phyloP scores from a whole-genome alignment of 1,140 invertebrate species.

The Drosophila ironensis region DNA sequence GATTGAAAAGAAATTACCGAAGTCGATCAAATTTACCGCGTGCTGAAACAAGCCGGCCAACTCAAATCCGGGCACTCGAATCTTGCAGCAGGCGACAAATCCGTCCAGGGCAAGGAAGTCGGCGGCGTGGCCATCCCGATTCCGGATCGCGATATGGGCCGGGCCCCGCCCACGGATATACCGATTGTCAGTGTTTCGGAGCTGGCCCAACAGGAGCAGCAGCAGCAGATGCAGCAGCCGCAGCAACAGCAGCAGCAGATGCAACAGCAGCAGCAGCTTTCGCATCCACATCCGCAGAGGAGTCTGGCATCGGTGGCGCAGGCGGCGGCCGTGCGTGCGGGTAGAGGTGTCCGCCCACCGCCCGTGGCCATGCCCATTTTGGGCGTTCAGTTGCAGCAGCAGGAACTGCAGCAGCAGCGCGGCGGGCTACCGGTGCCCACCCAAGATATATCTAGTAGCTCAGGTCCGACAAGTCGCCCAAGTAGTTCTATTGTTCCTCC shows the following conservation, averaged over 20 bases:
- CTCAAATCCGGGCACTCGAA: conserved; percentile 83
- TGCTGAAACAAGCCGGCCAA: conserved; percentile 95
- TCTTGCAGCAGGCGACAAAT: conserved; percentile 82
- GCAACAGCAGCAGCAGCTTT: conserved; percentile 16
- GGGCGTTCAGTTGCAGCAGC: conserved; percentile 78
- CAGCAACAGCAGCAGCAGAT: conserved; percentile 31
- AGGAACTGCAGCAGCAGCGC: conserved; percentile 78
- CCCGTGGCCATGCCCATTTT: conserved; percentile 78
- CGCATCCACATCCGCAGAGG: conserved; percentile 43
- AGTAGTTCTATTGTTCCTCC: conserved; percentile 51
- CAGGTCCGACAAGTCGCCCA: conserved; percentile 76
- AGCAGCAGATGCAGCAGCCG: conserved; percentile 12
- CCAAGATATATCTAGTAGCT: conserved; percentile 81
- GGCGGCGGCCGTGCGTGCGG: conserved; percentile 60
- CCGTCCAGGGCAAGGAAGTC: conserved; percentile 65
- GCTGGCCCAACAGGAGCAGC: conserved; percentile 71
- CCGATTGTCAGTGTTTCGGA: conserved; percentile 67
- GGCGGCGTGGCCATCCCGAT: conserved; percentile 71
- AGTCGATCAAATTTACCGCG: conserved; percentile 95
- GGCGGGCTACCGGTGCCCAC: conserved; percentile 74
- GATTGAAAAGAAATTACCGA: conserved; percentile 83
- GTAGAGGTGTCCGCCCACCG: conserved; percentile 71
- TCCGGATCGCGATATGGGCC: conserved; percentile 52
- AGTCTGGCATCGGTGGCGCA: conserved; percentile 70
- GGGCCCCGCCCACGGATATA: conserved; percentile 48